Evolutionary conservation across 2,797 vertebrate species (phyloP).

Genomic region (Alfaro cultratus): DNA sequence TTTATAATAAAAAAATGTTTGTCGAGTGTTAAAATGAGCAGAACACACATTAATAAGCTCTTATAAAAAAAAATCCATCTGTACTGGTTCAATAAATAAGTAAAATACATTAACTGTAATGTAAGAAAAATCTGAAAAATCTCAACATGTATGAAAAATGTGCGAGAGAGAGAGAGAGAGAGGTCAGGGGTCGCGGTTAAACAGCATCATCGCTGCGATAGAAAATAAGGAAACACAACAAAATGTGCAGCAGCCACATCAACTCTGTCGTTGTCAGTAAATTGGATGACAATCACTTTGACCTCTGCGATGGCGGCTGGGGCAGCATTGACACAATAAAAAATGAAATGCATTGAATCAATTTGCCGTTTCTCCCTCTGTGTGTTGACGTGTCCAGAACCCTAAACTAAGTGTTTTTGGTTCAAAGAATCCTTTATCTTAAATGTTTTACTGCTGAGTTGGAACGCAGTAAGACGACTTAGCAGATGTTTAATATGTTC

Average conservation of each 20-base stretch:
- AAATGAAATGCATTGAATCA: constrained; percentile 14
- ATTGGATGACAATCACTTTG: constrained; percentile 20
- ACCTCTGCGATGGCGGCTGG: constrained; percentile 6
- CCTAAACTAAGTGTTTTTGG: constrained; percentile 19
- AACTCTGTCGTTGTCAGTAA: constrained; percentile 9
- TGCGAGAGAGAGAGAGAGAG: constrained; percentile 6
- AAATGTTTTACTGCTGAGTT: constrained; percentile 5
- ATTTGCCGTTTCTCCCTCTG: constrained; percentile 16
- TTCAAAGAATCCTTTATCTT: constrained; percentile 9
- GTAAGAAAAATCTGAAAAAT: background rate
- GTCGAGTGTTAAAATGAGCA: background rate
- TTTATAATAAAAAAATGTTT: background rate
- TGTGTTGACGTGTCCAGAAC: constrained; percentile 14
- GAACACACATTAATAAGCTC: background rate
- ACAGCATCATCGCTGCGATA: constrained; percentile 6
- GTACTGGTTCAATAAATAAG: background rate
- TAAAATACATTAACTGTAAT: background rate
- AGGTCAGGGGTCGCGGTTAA: constrained; percentile 2
- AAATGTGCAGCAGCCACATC: background rate
- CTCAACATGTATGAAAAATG: background rate
- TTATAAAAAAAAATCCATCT: background rate
- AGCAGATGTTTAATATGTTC: background rate
- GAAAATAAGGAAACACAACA: background rate
- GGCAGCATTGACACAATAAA: constrained; percentile 15
- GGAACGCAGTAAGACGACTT: background rate